Evolutionary conservation across 2,113 vertebrate genomes (phyloP).

Genomic region (Tricholaema leucomelas): DNA sequence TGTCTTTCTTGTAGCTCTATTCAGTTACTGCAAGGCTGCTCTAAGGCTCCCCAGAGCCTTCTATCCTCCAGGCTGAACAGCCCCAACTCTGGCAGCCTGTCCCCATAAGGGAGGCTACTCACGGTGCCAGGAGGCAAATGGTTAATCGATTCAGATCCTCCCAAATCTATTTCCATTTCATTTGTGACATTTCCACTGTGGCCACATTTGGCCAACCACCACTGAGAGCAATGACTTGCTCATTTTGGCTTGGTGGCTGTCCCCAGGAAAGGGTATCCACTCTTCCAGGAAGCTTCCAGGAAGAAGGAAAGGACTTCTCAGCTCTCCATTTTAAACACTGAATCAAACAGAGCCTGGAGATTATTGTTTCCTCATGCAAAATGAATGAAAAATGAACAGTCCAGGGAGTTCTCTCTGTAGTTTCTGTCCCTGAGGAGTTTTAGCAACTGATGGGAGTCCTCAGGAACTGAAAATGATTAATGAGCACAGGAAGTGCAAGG

Average conservation of each 20-base stretch:
- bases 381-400: constrained; percentile 14
- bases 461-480: neutral
- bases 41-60: too few relatives aligned
- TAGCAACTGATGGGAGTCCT: neutral
- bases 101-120: too few relatives aligned
- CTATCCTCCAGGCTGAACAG: too few relatives aligned
- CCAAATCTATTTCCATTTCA: neutral
- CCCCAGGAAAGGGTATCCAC: neutral
- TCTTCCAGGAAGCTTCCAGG: neutral
- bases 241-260: neutral
- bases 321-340: neutral
- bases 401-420: neutral
- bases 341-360: neutral
- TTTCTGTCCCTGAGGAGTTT: neutral
- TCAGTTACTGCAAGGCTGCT: too few relatives aligned
- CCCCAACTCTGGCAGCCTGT: too few relatives aligned
- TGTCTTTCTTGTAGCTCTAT: too few relatives aligned
- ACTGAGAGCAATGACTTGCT: fast-evolving
- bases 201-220: neutral
- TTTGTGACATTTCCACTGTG: neutral
- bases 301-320: neutral
- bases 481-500: neutral
- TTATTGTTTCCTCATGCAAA: neutral
- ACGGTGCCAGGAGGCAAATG: neutral
- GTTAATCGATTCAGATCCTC: neutral